phyloP scores from a whole-genome alignment of 2,888 invertebrate species.

The Calliphora vomitoria region DNA sequence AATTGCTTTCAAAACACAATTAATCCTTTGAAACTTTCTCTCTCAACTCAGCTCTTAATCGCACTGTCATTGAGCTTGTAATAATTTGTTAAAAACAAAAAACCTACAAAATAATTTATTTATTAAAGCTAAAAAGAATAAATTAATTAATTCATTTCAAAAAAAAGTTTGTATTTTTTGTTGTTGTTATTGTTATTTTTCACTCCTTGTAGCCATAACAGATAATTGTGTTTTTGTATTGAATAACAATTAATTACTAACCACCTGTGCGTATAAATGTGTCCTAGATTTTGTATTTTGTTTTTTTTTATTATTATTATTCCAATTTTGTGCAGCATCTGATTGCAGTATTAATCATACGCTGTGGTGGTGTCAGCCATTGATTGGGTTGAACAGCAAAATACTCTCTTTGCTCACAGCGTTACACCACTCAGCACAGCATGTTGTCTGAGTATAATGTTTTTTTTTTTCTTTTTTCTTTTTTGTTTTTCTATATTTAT shows the following conservation, averaged over 20 bases:
- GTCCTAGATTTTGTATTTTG: constrained; percentile 41
- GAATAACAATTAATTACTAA: constrained; percentile 52
- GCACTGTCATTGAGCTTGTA: neutral
- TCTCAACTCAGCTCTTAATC: neutral
- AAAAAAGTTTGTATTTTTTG: neutral
- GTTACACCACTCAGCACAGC: constrained; percentile 9
- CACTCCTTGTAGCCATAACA: neutral
- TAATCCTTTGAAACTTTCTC: neutral
- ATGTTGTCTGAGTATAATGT: constrained; percentile 12
- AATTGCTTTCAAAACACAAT: neutral
- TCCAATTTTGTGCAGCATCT: constrained; percentile 45
- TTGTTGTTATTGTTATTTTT: neutral
- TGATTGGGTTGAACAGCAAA: constrained; percentile 34
- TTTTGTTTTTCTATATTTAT: neutral
- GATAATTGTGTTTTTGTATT: constrained; percentile 28
- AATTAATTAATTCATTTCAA: neutral
- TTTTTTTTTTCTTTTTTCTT: neutral
- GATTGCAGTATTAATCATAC: constrained; percentile 63
- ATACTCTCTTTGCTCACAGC: neutral
- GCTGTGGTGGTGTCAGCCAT: constrained; percentile 20
- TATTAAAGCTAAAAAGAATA: neutral
- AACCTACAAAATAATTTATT: neutral
- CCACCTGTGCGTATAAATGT: constrained; percentile 49
- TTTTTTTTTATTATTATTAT: constrained; percentile 2
- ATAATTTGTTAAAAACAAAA: neutral